Base-by-base conservation (phyloP, 2,888 invertebrate species). In the Agapostemon virescens region DNA sequence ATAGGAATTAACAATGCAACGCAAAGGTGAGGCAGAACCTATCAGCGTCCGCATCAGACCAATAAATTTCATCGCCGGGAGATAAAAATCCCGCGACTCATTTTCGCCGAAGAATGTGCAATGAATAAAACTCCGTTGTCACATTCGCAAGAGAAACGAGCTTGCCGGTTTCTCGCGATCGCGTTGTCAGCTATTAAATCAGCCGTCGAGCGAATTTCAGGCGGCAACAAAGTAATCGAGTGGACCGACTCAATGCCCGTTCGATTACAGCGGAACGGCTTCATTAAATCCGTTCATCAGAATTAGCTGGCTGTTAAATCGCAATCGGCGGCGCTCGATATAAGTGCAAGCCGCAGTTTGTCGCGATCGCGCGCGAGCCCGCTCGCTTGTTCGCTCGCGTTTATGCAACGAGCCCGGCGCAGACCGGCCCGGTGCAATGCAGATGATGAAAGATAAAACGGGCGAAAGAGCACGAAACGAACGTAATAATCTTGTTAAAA, bases 401-500 rank as follows among this genome's bases (percentile, higher is more conserved):
- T 83, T 83, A 70, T 72, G 79, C 73, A 81, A 83, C 68, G 49
- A 69, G 9, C 64, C 52, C 11, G 52, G 69, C 40, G 58, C 71
- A 49, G 49, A 61, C 58, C 55, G 55, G 63, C 72, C 38, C 33
- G 69, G 45, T 72, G 69, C 85, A 68, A 66, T 45, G 81, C 67
- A 66, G 75, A 78, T 77, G 85, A 82, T 69, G 84, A 84, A 80
- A 85, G 86, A 77, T 74, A 77, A 73, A 74, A 38, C 64, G 67
- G 52, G 11, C 71, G 61, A 76, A 52, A 74, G 70, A 61, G 63
- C 74, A 80, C 70, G 75, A 74, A 81, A 78, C 75, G 76, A 76
- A 66, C 64, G 77, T 80, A 80, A 84, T 84, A 78, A 80, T 80
- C 80, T 72, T 66, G 75, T 86, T 86, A 86, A 82, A 77, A 79